Base-by-base conservation (phyloP, 92 coral and sea anemone species). In the Porites evermanni region DNA sequence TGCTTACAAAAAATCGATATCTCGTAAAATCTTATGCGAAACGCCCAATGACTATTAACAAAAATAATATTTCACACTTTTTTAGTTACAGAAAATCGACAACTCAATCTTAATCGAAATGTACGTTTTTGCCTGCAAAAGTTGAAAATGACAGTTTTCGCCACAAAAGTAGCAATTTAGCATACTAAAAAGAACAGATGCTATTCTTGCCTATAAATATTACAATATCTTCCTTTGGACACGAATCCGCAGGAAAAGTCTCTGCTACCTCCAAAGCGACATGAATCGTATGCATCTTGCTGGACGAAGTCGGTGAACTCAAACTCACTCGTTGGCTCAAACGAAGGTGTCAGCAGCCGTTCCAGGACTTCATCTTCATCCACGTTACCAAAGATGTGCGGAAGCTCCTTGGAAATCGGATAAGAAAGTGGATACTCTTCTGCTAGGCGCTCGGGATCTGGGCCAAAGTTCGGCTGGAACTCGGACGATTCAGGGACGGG, bases 381-480 rank as follows among this genome's bases (percentile, higher is more conserved):
- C 64, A 83, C 23, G 26, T 83, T 24, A 12, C 80, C 80, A 53
- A 83, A 83, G 73, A 73, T 83, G 65, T 83, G 80, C 32, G 80
- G 87, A 26, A 74, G 64, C 12, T 83, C 80, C 56, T 63, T 65
- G 0, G 80, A 80, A 51, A 52, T 51, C n/a, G 80, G 63, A 38
- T 50, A 61, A 1, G 87, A 63, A 53, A 61, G 74, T 12, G 82
- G 72, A 56, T 61, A 78, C 58, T 78, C 82, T 12, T 61, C 52
- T 2, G 61, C 61, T 4, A 38, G 47, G 47, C 47, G 47, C 0
- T 38, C 47, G 13, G 8, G 61, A 56, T 56, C 61, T 56, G 61
- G 19, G 2, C 10, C 23, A 54, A 44, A 6, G 82, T 11, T 47
- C 10, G 64, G 60, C 1, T 11, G 2, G 23, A 19, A 13, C 1